Conservation (phyloP, 2,113 vertebrate species). For the Pluvialis apricaria region DNA sequence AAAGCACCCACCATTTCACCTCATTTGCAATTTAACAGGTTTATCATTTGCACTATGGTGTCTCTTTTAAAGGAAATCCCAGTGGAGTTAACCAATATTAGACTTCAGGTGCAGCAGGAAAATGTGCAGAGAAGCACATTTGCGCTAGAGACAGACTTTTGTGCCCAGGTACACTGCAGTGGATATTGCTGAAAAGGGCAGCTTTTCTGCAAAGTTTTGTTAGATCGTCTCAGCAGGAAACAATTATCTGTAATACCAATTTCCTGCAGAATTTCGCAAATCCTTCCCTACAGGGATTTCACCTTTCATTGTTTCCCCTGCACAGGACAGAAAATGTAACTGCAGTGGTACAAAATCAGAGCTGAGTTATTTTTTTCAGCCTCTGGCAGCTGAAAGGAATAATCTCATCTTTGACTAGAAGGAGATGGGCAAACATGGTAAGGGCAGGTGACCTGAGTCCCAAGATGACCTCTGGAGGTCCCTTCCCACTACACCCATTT, state of each 20-base stretch:
- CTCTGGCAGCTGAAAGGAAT: not conserved
- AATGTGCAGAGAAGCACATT: not conserved
- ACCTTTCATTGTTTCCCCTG: slow-evolving; percentile 55
- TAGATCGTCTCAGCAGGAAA: slow-evolving; percentile 53
- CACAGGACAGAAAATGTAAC: slow-evolving; percentile 28
- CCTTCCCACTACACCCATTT: not conserved
- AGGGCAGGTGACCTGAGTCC: not conserved
- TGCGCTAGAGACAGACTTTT: not conserved
- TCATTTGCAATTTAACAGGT: not conserved
- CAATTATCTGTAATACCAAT: slow-evolving; percentile 60
- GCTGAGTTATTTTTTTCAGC: not conserved
- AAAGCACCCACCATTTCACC: not conserved
- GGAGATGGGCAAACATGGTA: not conserved
- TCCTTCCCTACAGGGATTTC: slow-evolving; percentile 64
- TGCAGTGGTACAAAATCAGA: slow-evolving; percentile 29
- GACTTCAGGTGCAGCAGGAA: not conserved
- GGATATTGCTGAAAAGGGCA: slow-evolving; percentile 46
- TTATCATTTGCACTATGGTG: not conserved
- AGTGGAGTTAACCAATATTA: not conserved
- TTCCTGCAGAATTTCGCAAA: slow-evolving; percentile 62
- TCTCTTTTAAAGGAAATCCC: not conserved
- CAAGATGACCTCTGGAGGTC: not conserved
- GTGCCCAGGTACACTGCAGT: not conserved
- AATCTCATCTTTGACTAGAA: not conserved
- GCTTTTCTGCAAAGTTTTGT: slow-evolving; percentile 48